Base-by-base conservation (phyloP, 2,888 invertebrate species). In the Vannuccia rotundouncinata region DNA sequence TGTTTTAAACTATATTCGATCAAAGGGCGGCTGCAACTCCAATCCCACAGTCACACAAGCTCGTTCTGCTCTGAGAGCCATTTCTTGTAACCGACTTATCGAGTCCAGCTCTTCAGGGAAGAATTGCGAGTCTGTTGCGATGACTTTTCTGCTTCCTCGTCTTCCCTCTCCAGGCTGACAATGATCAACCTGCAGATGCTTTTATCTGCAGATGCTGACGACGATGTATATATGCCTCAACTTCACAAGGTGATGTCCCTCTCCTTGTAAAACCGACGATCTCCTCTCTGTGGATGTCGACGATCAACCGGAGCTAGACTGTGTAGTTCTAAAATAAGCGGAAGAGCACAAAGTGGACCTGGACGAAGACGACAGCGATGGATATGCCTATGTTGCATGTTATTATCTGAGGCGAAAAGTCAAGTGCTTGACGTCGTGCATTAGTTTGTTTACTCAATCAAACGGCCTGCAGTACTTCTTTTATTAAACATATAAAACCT, bases 361-460 rank as follows among this genome's bases (percentile, higher is more conserved):
- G 66, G 66, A 66, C 25, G 66, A 66, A 66, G 66, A 66, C 25
- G 66, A 66, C 66, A 66, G 66, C 25, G 66, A 66, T 5, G 66
- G 2, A 22, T 66, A 66, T 22, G 66, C 66, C 22, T 66, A 66
- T 66, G 66, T 66, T 22, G 66, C 66, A 66, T 17, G 66, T n/a
- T 66, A 66, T 66, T 27, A 66, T 22, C 66, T 66, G 13, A 5
- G 66, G 25, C 66, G 66, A 66, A 66, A 22, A 66, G 10, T 66
- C 22, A 66, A 17, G 22, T 66, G 22, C 25, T 5, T 2, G 22
- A 66, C 66, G n/a, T n/a, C n/a, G 10, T 66, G 66, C 25, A 5
- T 66, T 27, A 22, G 25, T n/a, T 22, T 66, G 25, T 22, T 66
- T n/a, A 66, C 66, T 2, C 66, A 66, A n/a, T 5, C 66, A n/a